These are phyloP conservation scores for Tautogolabrus adspersus DNA, from an alignment of 2,113 vertebrate species.

Conservation along the genomic window DNA sequence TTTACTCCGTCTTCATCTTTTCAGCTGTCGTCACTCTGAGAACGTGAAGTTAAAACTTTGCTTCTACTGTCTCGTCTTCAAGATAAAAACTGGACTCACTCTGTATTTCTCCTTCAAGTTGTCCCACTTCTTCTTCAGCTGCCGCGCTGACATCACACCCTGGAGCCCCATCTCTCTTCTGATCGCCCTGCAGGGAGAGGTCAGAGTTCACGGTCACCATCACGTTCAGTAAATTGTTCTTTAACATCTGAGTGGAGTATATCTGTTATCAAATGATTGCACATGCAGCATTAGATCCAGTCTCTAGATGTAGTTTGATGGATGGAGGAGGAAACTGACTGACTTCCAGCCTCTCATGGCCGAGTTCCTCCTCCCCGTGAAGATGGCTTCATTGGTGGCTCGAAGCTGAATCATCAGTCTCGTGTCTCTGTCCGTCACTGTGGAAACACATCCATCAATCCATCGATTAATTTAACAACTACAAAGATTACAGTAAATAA, in stretches of 20 bases:
- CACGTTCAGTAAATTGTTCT: too few species aligned
- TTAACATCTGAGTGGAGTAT: too few species aligned
- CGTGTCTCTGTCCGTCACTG: conserved; percentile 72
- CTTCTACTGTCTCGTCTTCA: too few species aligned
- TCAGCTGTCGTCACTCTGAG: too few species aligned
- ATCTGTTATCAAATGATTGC: too few species aligned
- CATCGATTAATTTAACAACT: neutral
- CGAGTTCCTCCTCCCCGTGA: conserved; percentile 76
- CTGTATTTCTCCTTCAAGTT: conserved; percentile 78
- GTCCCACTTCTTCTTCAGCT: conserved; percentile 81
- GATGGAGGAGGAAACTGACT: neutral
- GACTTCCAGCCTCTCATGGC: conserved; percentile 77
- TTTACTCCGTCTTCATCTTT: too few species aligned
- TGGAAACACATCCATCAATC: neutral
- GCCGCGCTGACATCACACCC: conserved; percentile 62
- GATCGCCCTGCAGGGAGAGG: conserved; percentile 60
- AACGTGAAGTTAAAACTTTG: too few species aligned
- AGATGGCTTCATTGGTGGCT: conserved; percentile 67
- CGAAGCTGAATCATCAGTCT: conserved; percentile 71
- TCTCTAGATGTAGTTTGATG: too few species aligned
- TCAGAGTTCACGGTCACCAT: neutral
- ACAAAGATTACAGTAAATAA: neutral
- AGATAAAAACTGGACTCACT: conserved; percentile 37
- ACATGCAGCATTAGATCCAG: too few species aligned
- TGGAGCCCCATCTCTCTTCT: conserved; percentile 74